These are phyloP conservation scores for Pteropus rufus DNA, from an alignment of 2,797 vertebrate species.

Conservation along the genomic window DNA sequence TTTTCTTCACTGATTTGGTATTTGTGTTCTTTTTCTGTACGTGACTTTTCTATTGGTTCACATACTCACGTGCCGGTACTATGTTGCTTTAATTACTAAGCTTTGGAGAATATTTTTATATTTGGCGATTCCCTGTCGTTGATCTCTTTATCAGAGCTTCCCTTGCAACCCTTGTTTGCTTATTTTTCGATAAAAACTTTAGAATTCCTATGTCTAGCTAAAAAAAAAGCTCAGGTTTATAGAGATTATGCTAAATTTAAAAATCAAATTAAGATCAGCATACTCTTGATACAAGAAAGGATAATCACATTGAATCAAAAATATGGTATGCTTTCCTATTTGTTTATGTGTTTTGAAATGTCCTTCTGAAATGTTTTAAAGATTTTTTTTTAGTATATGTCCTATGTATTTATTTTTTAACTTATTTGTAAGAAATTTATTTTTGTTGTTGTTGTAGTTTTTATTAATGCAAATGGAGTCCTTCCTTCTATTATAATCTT, in stretches of 20 bases:
- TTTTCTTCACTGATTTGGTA: not conserved
- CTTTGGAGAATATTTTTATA: constrained; percentile 5
- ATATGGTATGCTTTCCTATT: not conserved
- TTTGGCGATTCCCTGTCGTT: not conserved
- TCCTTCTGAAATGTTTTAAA: not conserved
- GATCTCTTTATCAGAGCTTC: not conserved
- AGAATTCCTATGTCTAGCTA: constrained; percentile 11
- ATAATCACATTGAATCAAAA: constrained; percentile 6
- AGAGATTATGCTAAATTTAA: constrained; percentile 33
- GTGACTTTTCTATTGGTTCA: not conserved
- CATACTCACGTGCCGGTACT: not conserved
- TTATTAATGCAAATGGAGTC: not conserved
- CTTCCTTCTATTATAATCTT: not conserved
- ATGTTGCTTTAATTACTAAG: not conserved
- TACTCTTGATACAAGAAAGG: not conserved
- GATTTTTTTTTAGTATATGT: not conserved
- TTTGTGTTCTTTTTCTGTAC: not conserved
- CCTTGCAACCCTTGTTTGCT: not conserved
- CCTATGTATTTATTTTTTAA: not conserved
- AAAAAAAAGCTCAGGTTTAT: not conserved
- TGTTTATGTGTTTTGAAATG: not conserved
- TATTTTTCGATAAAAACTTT: constrained; percentile 24
- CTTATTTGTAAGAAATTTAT: constrained; percentile 22
- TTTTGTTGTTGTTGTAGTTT: not conserved
- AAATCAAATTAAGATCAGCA: constrained; percentile 6